A percentile compares a stretch with the other conserved stretches of the same genome.
Conservation (phyloP, 1,140 invertebrate genomes). For the Drosophila nannoptera region DNA sequence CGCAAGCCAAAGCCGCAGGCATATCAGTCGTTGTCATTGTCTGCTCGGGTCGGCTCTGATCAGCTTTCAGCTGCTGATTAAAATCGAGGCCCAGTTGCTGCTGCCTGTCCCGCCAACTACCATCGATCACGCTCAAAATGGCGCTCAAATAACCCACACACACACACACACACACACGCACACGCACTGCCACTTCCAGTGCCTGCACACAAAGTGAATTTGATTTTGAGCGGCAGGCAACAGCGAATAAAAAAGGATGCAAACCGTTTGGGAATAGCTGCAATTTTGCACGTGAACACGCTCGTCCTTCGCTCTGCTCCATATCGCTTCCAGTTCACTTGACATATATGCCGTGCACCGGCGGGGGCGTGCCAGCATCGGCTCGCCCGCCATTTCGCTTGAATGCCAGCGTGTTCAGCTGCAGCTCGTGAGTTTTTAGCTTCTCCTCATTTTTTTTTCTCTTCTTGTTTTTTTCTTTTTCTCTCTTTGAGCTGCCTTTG, state of each 20-base stretch:
- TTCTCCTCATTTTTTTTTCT: constrained; percentile 11
- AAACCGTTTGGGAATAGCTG: constrained; percentile 61
- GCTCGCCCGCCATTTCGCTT: constrained; percentile 34
- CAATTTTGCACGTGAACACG: constrained; percentile 77
- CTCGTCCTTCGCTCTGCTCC: constrained; percentile 47
- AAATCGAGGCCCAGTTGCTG: constrained; percentile 37
- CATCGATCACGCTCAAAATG: constrained; percentile 72
- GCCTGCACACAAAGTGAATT: constrained; percentile 36
- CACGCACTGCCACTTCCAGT: constrained; percentile 2
- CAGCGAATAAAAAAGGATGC: constrained; percentile 30
- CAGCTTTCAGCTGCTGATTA: constrained; percentile 58
- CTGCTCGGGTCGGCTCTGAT: constrained; percentile 2
- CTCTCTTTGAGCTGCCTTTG: background rate
- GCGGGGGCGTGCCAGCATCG: constrained; percentile 27
- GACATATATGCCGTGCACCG: constrained; percentile 54
- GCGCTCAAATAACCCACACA: constrained; percentile 51
- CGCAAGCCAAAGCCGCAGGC: constrained; percentile 19
- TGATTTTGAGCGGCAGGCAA: constrained; percentile 39
- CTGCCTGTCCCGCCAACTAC: constrained; percentile 33
- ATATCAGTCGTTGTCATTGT: constrained; percentile 43
- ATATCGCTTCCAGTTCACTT: constrained; percentile 76
- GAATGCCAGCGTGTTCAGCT: constrained; percentile 26
- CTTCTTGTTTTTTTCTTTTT: constrained; percentile 3
- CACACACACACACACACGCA: constrained; percentile 26
- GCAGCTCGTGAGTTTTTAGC: constrained; percentile 32